These are phyloP conservation scores for Rotaria macrura DNA, from an alignment of 2,888 invertebrate species.

Conservation along the genomic window DNA sequence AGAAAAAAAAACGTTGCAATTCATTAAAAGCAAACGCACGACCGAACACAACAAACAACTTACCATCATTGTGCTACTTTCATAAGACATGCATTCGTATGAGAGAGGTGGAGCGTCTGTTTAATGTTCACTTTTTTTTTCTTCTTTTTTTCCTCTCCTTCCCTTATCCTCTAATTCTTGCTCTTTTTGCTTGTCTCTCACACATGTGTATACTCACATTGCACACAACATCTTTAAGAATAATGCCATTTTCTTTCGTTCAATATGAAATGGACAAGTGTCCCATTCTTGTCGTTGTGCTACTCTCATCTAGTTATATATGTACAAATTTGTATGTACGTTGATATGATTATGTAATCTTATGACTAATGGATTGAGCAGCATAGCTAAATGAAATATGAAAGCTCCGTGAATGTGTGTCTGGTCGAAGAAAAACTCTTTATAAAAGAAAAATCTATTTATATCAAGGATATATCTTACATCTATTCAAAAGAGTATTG, in stretches of 20 bases:
- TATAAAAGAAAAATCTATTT: not conserved
- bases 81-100: not conserved
- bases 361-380: not conserved
- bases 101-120: not conserved
- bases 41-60: not conserved
- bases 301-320: not conserved
- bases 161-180: not conserved
- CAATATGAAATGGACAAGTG: not conserved
- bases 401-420: not conserved
- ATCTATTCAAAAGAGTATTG: not conserved
- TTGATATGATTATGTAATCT: not conserved
- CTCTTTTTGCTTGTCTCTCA: not conserved
- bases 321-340: not conserved
- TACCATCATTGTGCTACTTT: not conserved
- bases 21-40: not conserved
- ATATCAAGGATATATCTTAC: not conserved
- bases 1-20: not conserved
- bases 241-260: not conserved
- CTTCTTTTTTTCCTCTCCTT: not conserved
- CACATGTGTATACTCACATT: not conserved
- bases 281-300: not conserved
- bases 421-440: not conserved
- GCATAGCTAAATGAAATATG: not conserved
- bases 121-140: not conserved
- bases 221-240: not conserved